Evolutionary conservation across 2,113 vertebrate species (phyloP).

Genomic region (Hystrix cristata): DNA sequence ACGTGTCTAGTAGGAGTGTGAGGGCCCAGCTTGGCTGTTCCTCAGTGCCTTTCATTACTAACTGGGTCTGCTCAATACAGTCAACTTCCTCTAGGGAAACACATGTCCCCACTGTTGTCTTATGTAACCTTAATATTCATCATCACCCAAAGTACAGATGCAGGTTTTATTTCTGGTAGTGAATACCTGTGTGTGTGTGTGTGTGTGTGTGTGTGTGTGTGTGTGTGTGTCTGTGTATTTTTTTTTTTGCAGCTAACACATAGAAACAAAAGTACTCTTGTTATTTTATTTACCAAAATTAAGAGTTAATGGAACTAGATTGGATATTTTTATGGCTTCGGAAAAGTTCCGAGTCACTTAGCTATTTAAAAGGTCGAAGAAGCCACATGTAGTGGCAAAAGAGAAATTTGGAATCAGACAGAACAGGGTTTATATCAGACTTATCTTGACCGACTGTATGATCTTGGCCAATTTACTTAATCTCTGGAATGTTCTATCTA

Average conservation of each 20-base stretch:
- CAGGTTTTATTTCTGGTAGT: slow-evolving; percentile 47
- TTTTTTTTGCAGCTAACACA: slow-evolving; percentile 32
- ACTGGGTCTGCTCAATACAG: slow-evolving; percentile 36
- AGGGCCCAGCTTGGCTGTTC: not conserved
- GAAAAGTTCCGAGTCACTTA: not conserved
- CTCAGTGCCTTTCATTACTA: not conserved
- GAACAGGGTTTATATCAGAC: not conserved
- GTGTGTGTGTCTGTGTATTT: not conserved
- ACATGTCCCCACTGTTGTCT: not conserved
- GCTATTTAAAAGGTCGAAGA: slow-evolving; percentile 28
- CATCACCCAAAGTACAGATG: slow-evolving; percentile 7
- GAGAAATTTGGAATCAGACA: not conserved
- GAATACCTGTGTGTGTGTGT: not conserved
- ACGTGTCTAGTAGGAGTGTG: not conserved
- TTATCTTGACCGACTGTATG: not conserved
- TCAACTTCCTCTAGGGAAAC: slow-evolving; percentile 6
- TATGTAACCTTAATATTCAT: slow-evolving; percentile 15
- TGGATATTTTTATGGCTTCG: slow-evolving; percentile 33
- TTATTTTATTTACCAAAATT: slow-evolving; percentile 62
- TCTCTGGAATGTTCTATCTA: not conserved
- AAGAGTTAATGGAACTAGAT: slow-evolving; percentile 30
- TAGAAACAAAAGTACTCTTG: slow-evolving; percentile 12
- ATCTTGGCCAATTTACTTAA: not conserved
- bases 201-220: too few relatives aligned
- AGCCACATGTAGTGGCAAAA: not conserved